These are phyloP conservation scores for Cosmia trapezina DNA, from an alignment of 2,888 invertebrate species.

Conservation along the genomic window DNA sequence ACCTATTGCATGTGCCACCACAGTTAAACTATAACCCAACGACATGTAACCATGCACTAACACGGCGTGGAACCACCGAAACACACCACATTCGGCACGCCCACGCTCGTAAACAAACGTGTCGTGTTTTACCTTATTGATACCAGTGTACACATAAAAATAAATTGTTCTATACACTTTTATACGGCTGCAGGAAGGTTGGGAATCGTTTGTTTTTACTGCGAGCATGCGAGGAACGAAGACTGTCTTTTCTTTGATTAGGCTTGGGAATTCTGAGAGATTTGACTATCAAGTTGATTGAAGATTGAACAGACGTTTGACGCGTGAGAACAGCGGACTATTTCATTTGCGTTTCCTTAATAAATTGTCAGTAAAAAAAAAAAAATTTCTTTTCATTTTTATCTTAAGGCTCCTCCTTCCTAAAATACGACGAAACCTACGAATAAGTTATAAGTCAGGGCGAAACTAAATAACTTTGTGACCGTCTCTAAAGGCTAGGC, in stretches of 20 bases:
- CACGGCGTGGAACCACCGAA: slow-evolving; percentile 43
- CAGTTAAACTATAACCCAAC: slow-evolving; percentile 39
- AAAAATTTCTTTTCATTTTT: not conserved
- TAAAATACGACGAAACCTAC: too few species aligned
- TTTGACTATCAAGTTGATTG: slow-evolving; percentile 26
- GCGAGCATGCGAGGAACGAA: slow-evolving; percentile 11
- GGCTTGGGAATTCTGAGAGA: slow-evolving; percentile 44
- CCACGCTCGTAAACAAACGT: slow-evolving; percentile 61
- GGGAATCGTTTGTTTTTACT: slow-evolving; percentile 39
- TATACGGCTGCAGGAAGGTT: slow-evolving; percentile 33
- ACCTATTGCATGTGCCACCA: slow-evolving; percentile 43
- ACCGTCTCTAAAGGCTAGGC: too few species aligned
- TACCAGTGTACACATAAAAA: slow-evolving; percentile 73
- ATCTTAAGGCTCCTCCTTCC: too few species aligned
- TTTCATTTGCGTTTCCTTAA: not conserved
- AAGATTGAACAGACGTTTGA: slow-evolving; percentile 8
- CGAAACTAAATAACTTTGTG: too few species aligned
- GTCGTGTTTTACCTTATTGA: slow-evolving; percentile 70
- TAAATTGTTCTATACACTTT: slow-evolving; percentile 71
- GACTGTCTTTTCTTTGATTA: slow-evolving; percentile 39
- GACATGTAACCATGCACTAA: slow-evolving; percentile 48
- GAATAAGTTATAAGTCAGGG: too few species aligned
- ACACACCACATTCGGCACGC: slow-evolving; percentile 50
- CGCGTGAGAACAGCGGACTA: not conserved
- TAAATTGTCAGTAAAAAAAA: not conserved